Evolutionary conservation across 2,797 vertebrate species (phyloP).

Genomic region (Gadopsis marmoratus): DNA sequence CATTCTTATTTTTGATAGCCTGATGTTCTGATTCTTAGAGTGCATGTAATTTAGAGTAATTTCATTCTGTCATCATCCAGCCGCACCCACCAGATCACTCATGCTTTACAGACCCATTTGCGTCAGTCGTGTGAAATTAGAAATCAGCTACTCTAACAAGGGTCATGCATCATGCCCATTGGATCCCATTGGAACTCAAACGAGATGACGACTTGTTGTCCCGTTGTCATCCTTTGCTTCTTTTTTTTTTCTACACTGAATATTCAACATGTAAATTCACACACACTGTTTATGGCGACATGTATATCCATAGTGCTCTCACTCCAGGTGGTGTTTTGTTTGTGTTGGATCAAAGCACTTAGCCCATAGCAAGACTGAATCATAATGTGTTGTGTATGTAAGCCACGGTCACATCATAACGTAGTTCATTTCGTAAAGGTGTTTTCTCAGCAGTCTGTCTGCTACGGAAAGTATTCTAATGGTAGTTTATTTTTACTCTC

Average conservation of each 20-base stretch:
- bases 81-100: slow-evolving; percentile 64
- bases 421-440: slow-evolving; percentile 42
- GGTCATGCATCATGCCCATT: slow-evolving; percentile 79
- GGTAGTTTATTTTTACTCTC: slow-evolving; percentile 47
- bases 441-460: slow-evolving; percentile 42
- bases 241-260: slow-evolving; percentile 52
- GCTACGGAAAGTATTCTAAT: slow-evolving; percentile 6
- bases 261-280: slow-evolving; percentile 70
- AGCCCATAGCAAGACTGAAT: slow-evolving; percentile 55
- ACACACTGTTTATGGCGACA: slow-evolving; percentile 48
- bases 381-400: slow-evolving; percentile 67
- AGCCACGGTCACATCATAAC: slow-evolving; percentile 58
- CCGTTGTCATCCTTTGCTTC: slow-evolving; percentile 57
- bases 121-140: slow-evolving; percentile 73
- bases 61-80: slow-evolving; percentile 71
- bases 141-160: slow-evolving; percentile 77
- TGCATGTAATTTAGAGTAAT: slow-evolving; percentile 79
- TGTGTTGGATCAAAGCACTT: slow-evolving; percentile 66
- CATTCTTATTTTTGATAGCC: slow-evolving; percentile 70
- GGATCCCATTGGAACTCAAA: slow-evolving; percentile 74
- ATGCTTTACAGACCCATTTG: slow-evolving; percentile 76
- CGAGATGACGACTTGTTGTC: slow-evolving; percentile 70
- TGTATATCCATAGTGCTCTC: slow-evolving; percentile 54
- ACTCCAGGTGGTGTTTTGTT: slow-evolving; percentile 69
- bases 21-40: slow-evolving; percentile 65